A percentile compares a stretch with the other conserved stretches of the same genome.
phyloP scores from a whole-genome alignment of 2,888 invertebrate genomes.

The Callimorpha dominula region DNA sequence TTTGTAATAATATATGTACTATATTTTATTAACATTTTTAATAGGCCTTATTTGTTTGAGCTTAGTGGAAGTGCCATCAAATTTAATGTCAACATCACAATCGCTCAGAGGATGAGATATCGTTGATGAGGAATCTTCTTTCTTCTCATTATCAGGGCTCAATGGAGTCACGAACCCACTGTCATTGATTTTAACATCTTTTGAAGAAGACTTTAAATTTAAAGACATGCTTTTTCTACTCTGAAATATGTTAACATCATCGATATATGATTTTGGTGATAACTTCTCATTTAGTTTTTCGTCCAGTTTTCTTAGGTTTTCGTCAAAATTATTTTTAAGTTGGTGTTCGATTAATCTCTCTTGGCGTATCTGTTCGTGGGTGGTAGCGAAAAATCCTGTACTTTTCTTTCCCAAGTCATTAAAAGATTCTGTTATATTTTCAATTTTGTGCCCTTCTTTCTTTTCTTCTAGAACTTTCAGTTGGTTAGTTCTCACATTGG shows the following conservation, averaged over 20 bases:
- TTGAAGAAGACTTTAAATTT: conserved; percentile 68
- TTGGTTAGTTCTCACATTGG: conserved; percentile 70
- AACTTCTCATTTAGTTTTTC: conserved; percentile 72
- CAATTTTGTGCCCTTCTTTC: conserved; percentile 31
- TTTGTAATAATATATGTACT: background rate
- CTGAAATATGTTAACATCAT: conserved; percentile 72
- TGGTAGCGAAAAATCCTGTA: conserved; percentile 88
- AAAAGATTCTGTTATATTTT: conserved; percentile 69
- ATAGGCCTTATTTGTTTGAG: conserved; percentile 90
- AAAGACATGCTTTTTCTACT: conserved; percentile 75
- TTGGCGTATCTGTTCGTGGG: conserved; percentile 90
- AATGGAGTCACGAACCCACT: conserved; percentile 90
- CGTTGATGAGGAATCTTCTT: conserved; percentile 75
- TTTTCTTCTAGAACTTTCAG: conserved; percentile 84
- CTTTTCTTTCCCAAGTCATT: conserved; percentile 69
- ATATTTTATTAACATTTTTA: conserved; percentile 37
- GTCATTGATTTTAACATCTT: conserved; percentile 69
- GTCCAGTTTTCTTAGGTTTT: conserved; percentile 74
- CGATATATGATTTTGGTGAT: conserved; percentile 65
- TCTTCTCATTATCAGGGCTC: conserved; percentile 81
- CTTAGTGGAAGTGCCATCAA: conserved; percentile 92
- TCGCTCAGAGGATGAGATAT: conserved; percentile 91
- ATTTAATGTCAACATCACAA: conserved; percentile 93
- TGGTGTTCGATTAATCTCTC: conserved; percentile 85
- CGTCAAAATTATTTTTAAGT: conserved; percentile 81